phyloP scores from a whole-genome alignment of 2,888 invertebrate species.

The Mongoloraphidia duomilia region DNA sequence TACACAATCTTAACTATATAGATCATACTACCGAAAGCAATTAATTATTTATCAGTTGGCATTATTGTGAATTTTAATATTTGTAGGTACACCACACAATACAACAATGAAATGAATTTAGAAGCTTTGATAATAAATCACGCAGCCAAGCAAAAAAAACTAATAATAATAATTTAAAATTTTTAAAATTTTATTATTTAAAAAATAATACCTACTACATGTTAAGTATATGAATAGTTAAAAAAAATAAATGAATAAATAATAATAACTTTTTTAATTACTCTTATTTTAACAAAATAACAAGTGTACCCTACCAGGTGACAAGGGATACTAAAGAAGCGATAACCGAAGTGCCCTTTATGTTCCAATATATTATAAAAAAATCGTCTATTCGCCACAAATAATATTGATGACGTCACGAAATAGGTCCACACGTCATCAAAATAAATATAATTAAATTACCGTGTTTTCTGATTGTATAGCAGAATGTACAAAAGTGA shows the following conservation, averaged over 20 bases:
- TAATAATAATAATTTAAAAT: too few relatives aligned
- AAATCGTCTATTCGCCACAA: slow-evolving; percentile 7
- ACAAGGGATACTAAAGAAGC: slow-evolving; percentile 6
- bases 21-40: too few relatives aligned
- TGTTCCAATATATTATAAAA: slow-evolving; percentile 1
- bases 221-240: slow-evolving; percentile 4
- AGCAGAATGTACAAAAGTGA: too few relatives aligned
- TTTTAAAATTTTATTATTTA: slow-evolving; percentile 3
- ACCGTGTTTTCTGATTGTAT: too few relatives aligned
- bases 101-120: too few relatives aligned
- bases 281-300: not conserved
- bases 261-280: slow-evolving; percentile 2
- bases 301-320: slow-evolving; percentile 6
- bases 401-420: slow-evolving; percentile 4
- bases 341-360: slow-evolving; percentile 7
- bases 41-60: too few relatives aligned
- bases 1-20: too few relatives aligned
- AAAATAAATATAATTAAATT: not conserved
- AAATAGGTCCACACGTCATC: slow-evolving; percentile 6
- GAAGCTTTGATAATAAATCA: too few relatives aligned
- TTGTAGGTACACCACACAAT: too few relatives aligned
- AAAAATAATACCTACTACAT: slow-evolving; percentile 2
- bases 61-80: too few relatives aligned
- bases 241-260: slow-evolving; percentile 1
- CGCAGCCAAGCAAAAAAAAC: too few relatives aligned